Conservation (phyloP, 2,797 vertebrate species). For the Mastacembelus armatus region DNA sequence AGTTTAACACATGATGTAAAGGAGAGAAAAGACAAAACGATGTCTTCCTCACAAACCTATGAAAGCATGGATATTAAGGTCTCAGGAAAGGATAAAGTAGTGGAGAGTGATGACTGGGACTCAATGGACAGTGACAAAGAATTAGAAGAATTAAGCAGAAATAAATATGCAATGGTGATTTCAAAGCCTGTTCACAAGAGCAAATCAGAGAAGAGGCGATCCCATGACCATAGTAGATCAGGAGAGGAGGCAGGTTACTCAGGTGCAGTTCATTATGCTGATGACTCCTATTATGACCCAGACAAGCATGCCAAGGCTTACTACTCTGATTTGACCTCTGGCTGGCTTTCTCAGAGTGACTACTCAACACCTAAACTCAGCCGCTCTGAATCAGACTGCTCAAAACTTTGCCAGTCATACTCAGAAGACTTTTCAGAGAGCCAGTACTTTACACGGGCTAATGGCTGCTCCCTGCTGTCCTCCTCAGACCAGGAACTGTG, state of each 20-base stretch:
- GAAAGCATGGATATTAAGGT: constrained; percentile 98
- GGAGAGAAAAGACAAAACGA: constrained; percentile 91
- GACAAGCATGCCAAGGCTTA: constrained; percentile 88
- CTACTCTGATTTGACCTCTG: constrained; percentile 87
- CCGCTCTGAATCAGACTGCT: constrained; percentile 97
- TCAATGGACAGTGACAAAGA: constrained; percentile 95
- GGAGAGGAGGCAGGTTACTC: constrained; percentile 83
- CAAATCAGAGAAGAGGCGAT: constrained; percentile 86
- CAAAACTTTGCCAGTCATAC: constrained; percentile 97
- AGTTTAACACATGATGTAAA: constrained; percentile 91
- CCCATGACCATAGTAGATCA: constrained; percentile 84
- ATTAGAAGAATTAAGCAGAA: constrained; percentile 91
- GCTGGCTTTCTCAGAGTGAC: constrained; percentile 96
- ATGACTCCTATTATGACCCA: constrained; percentile 82
- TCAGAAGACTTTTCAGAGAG: constrained; percentile 98
- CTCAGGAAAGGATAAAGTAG: constrained; percentile 87
- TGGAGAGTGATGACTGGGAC: constrained; percentile 91
- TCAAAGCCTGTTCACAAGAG: constrained; percentile 88
- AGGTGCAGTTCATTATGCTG: constrained; percentile 85
- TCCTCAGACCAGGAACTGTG: constrained; percentile 97
- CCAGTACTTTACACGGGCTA: constrained; percentile 91
- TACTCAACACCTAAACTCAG: constrained; percentile 95
- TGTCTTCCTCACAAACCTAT: constrained; percentile 96
- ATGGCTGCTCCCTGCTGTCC: constrained; percentile 92
- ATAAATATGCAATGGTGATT: constrained; percentile 91